Conservation (phyloP, 2,113 vertebrate genomes). For the Clarias batrachus region DNA sequence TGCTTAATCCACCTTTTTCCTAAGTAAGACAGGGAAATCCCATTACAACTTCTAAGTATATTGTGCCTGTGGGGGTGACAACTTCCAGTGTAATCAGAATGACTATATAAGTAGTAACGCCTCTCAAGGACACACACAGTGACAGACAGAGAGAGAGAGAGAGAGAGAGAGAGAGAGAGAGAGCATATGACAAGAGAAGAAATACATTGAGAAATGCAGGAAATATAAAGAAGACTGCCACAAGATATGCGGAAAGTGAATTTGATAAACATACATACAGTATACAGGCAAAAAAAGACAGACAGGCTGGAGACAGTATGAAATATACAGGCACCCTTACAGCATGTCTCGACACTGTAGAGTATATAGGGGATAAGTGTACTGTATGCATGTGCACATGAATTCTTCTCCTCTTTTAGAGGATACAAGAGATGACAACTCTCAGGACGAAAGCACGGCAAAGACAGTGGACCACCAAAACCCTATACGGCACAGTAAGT, state of each 20-base stretch:
- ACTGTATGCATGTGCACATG: not conserved
- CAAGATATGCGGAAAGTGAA: not conserved
- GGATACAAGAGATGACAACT: not conserved
- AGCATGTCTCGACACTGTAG: not conserved
- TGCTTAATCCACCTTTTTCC: not conserved
- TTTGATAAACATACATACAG: not conserved
- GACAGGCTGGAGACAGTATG: too few species aligned
- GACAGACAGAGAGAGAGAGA: not conserved
- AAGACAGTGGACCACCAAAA: not conserved
- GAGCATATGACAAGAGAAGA: not conserved
- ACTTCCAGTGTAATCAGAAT: slow-evolving; percentile 1
- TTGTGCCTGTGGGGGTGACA: not conserved
- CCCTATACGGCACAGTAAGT: not conserved
- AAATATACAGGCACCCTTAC: not conserved
- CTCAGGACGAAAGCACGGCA: not conserved
- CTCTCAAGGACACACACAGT: not conserved
- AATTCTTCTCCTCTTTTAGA: not conserved
- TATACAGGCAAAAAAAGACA: not conserved
- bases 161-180: not conserved
- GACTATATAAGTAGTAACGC: not conserved
- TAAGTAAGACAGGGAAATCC: not conserved
- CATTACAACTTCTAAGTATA: not conserved
- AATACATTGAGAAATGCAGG: not conserved
- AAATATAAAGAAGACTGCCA: not conserved
- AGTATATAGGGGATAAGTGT: not conserved